Conservation (phyloP, 2,113 vertebrate species). For the Gorsachius goisagi region DNA sequence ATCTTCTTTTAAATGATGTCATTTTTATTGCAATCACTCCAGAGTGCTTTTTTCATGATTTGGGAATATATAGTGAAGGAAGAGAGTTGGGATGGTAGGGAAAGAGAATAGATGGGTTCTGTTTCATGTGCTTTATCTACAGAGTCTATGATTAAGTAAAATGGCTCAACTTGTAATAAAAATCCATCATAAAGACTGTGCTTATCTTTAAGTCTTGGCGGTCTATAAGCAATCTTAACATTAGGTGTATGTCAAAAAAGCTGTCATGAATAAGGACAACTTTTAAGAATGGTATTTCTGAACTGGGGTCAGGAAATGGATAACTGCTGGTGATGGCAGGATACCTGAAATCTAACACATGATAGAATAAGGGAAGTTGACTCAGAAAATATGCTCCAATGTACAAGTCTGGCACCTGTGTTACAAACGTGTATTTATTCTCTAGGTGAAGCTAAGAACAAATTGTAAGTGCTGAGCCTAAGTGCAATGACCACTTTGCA, state of each 20-base stretch:
- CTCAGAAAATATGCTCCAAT: not conserved
- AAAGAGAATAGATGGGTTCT: not conserved
- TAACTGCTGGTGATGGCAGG: not conserved
- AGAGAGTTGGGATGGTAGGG: not conserved
- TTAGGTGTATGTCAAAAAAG: not conserved
- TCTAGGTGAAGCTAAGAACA: not conserved
- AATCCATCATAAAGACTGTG: not conserved
- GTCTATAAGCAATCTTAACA: not conserved
- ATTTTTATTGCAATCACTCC: not conserved
- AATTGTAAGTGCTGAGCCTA: not conserved
- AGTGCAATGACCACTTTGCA: not conserved
- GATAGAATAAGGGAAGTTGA: not conserved
- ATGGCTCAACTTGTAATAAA: not conserved
- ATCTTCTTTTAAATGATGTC: not conserved
- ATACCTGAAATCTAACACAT: not conserved
- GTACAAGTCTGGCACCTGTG: not conserved
- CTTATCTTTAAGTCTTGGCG: not conserved
- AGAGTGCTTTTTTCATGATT: not conserved
- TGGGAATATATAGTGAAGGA: not conserved
- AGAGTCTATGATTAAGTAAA: not conserved
- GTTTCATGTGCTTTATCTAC: not conserved
- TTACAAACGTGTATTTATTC: not conserved
- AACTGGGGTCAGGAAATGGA: not conserved
- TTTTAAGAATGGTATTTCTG: not conserved
- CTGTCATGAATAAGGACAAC: not conserved